Base-by-base conservation (phyloP, 2,797 vertebrate species). In the Sylvia borin region DNA sequence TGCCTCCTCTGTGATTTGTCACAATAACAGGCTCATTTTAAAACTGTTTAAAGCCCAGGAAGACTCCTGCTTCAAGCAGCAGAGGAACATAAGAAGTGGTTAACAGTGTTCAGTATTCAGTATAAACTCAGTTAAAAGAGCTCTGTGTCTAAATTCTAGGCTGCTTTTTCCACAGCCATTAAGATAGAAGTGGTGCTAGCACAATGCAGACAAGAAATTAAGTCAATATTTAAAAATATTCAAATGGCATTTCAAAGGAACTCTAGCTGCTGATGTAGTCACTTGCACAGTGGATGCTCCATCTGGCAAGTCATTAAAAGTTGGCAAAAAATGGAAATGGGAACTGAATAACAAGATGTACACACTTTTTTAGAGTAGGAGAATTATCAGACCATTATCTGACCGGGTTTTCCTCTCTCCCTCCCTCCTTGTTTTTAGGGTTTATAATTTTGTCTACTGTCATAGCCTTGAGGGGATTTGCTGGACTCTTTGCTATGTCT, bases 191-290 rank as follows among this genome's bases (percentile, higher is more conserved):
- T 70, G 40, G 42, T 62, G 19, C 68, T 84, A 72, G 29, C 47
- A 67, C 72, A 84, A 96, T 42, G 76, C 40, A 75, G 85, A 88
- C 51, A 81, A 94, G 55, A 92, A 89, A 92, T 88, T 51, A 87
- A 93, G 50, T 66, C 68, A 82, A 42, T 83, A 67, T 83, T 83
- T 60, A 64, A 85, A 90, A 61, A 76, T 20, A 75, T 43, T 82
- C 38, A 75, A 54, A 54, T 60, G 25, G 22, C 16, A 31, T 68
- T 84, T 79, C 60, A 70, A 50, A 92, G 65, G 29, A 88, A 47
- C 38, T 89, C 27, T 75, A 84, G 43, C 47, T 83, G 24, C n/a
- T 67, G 58, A 62, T 5, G 5, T 26, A 87, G 71, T 36, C 5
- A 3, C 82, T 96, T 80, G 38, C 58, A n/a, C n/a, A 51, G 45